A percentile compares a stretch with the other conserved stretches of the same genome.
These are phyloP conservation scores for Beris chalybata DNA, from an alignment of 2,888 invertebrate species.

Conservation along the genomic window DNA sequence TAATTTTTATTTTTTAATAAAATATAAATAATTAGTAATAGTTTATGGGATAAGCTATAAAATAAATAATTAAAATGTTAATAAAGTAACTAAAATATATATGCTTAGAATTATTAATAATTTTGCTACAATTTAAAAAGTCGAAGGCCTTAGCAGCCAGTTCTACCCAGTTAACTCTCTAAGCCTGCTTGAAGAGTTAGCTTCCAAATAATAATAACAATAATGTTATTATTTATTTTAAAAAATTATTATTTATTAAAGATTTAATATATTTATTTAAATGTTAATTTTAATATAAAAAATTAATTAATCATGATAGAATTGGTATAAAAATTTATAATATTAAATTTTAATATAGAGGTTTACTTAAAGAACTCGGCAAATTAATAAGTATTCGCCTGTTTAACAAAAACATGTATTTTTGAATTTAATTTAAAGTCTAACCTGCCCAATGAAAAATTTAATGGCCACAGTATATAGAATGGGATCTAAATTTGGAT, in stretches of 20 bases:
- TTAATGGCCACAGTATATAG: constrained; percentile 79
- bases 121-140: too few species aligned
- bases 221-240: constrained; percentile 59
- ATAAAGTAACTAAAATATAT: constrained; percentile 56
- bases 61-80: constrained; percentile 60
- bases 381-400: constrained; percentile 64
- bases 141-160: too few species aligned
- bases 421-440: constrained; percentile 66
- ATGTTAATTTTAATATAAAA: constrained; percentile 54
- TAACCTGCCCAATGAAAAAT: constrained; percentile 75
- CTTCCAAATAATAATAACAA: too few species aligned
- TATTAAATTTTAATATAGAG: constrained; percentile 46
- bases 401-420: constrained; percentile 80
- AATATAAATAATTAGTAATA: constrained; percentile 55
- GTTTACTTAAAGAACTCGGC: constrained; percentile 65
- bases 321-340: constrained; percentile 58
- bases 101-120: constrained; percentile 62
- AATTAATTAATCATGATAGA: constrained; percentile 62
- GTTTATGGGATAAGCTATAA: constrained; percentile 65
- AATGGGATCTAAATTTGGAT: too few species aligned
- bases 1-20: constrained; percentile 49
- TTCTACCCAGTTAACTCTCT: too few species aligned
- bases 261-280: constrained; percentile 56
- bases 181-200: too few species aligned
- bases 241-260: constrained; percentile 55